Evolutionary conservation across 2,888 invertebrate genomes (phyloP).

Genomic region (Aspidiotus rigidus): DNA sequence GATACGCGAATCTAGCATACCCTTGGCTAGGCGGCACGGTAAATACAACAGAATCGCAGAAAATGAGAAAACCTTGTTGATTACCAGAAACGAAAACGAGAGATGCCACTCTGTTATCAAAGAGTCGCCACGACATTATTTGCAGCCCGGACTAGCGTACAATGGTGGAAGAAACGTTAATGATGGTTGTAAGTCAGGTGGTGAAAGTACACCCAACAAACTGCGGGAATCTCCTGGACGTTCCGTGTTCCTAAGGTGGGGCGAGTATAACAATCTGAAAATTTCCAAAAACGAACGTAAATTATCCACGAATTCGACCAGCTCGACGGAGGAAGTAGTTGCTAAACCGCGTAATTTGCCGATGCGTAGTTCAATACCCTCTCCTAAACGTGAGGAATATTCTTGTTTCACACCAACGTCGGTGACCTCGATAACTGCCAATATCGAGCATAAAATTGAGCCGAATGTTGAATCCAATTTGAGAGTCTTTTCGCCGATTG

Average conservation of each 20-base stretch:
- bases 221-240: conserved; percentile 35
- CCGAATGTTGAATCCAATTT: conserved; percentile 39
- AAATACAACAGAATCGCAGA: conserved; percentile 15
- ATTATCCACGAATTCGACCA: conserved; percentile 30
- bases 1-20: conserved; percentile 29
- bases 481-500: conserved; percentile 38
- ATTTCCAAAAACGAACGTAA: conserved; percentile 32
- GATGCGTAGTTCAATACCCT: conserved; percentile 40
- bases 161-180: conserved; percentile 6
- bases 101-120: conserved; percentile 44
- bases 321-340: conserved; percentile 12
- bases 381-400: conserved; percentile 49
- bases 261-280: conserved; percentile 33
- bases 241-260: conserved; percentile 31
- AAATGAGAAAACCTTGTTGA: conserved; percentile 11
- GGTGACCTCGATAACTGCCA: conserved; percentile 21
- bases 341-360: conserved; percentile 26
- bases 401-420: conserved; percentile 27
- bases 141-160: not conserved
- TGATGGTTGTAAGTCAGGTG: not conserved
- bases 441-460: conserved; percentile 32
- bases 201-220: conserved; percentile 19
- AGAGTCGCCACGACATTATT: conserved; percentile 42
- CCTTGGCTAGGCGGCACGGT: conserved; percentile 24
- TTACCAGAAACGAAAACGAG: conserved; percentile 29